Conservation (phyloP, 2,888 invertebrate genomes). For the Eurois occulta region DNA sequence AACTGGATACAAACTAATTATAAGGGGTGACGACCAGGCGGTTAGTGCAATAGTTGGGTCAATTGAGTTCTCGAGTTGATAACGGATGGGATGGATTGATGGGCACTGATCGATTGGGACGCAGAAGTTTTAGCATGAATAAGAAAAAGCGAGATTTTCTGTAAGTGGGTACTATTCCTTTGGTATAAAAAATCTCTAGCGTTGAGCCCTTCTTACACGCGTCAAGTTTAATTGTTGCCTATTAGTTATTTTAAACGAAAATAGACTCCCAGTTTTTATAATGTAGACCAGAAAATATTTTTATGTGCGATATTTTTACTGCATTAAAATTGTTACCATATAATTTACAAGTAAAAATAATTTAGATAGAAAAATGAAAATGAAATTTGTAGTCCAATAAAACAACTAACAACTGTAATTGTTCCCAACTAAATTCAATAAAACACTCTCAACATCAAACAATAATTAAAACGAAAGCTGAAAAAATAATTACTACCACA, state of each 20-base stretch:
- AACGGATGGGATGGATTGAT: constrained; percentile 24
- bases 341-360: constrained; percentile 11
- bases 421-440: not conserved
- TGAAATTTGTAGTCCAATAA: not conserved
- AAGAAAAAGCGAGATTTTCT: not conserved
- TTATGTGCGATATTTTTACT: not conserved
- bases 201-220: constrained; percentile 57
- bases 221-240: constrained; percentile 71
- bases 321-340: not conserved
- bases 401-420: not conserved
- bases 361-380: not conserved
- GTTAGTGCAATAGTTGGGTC: constrained; percentile 38
- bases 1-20: constrained; percentile 40
- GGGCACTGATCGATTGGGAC: not conserved
- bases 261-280: constrained; percentile 48
- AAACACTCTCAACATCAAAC: not conserved
- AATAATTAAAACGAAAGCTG: not conserved
- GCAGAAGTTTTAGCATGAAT: not conserved
- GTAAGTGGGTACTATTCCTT: not conserved
- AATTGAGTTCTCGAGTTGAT: constrained; percentile 23
- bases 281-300: not conserved
- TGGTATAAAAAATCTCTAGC: not conserved
- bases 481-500: not conserved
- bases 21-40: constrained; percentile 6
- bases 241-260: constrained; percentile 50